A percentile compares a stretch with the other conserved stretches of the same genome.
These are phyloP conservation scores for Streblospio benedicti DNA, from an alignment of 1,140 invertebrate species.

Conservation along the genomic window DNA sequence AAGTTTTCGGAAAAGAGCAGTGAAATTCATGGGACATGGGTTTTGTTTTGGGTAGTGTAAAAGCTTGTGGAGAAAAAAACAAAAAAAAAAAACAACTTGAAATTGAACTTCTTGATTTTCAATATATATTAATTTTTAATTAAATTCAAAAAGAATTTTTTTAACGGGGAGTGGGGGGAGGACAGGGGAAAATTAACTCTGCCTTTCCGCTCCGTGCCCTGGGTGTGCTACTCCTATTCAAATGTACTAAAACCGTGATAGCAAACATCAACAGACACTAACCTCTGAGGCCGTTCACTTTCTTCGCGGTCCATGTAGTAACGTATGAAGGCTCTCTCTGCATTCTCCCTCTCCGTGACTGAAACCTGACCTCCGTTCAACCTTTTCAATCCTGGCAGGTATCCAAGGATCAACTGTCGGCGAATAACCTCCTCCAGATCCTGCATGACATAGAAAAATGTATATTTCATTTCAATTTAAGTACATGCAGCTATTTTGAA, in stretches of 20 bases:
- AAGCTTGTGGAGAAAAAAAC: too few relatives aligned
- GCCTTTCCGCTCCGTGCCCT: too few relatives aligned
- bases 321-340: constrained; percentile 82
- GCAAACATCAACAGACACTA: constrained; percentile 69
- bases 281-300: constrained; percentile 74
- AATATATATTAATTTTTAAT: not conserved
- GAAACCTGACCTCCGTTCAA: constrained; percentile 78
- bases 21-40: too few relatives aligned
- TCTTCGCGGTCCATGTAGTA: constrained; percentile 66
- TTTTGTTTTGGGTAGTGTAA: too few relatives aligned
- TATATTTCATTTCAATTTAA: too few relatives aligned
- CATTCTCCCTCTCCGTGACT: constrained; percentile 72
- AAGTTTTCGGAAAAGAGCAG: too few relatives aligned
- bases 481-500: too few relatives aligned
- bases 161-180: not conserved
- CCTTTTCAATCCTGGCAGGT: constrained; percentile 74
- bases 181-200: not conserved
- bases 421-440: constrained; percentile 80
- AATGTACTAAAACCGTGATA: not conserved
- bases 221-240: too few relatives aligned
- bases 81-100: too few relatives aligned
- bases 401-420: constrained; percentile 71
- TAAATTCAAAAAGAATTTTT: not conserved
- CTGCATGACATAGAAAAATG: constrained; percentile 28
- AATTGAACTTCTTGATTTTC: too few relatives aligned